Evolutionary conservation across 2,113 vertebrate species (phyloP).

Genomic region (Dicrurus megarhynchus): DNA sequence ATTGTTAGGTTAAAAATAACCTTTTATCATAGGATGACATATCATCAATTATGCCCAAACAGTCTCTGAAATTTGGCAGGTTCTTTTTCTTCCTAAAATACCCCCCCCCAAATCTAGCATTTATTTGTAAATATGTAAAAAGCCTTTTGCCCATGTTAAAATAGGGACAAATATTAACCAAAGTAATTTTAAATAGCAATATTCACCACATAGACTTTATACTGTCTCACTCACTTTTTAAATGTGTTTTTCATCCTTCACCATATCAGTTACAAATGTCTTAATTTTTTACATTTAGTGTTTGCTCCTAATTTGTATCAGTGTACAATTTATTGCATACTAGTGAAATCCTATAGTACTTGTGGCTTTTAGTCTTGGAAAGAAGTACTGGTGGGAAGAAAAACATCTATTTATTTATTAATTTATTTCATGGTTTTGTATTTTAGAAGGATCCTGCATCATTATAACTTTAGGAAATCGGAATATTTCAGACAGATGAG

Average conservation of each 20-base stretch:
- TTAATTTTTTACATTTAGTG: not conserved
- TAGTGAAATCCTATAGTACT: not conserved
- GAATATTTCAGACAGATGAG: not conserved
- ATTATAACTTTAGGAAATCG: not conserved
- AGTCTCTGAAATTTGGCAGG: not conserved
- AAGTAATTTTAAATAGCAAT: not conserved
- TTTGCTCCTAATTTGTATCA: not conserved
- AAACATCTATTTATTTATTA: not conserved
- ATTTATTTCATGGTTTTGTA: not conserved
- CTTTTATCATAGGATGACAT: not conserved
- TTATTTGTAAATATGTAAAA: not conserved
- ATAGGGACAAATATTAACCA: not conserved
- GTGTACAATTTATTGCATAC: not conserved
- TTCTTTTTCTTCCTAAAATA: not conserved
- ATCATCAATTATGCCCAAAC: not conserved
- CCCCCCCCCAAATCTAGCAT: not conserved
- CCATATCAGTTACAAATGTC: not conserved
- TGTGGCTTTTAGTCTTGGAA: not conserved
- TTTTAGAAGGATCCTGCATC: not conserved
- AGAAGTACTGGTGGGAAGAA: not conserved
- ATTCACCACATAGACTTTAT: not conserved
- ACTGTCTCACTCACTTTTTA: not conserved
- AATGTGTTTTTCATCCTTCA: not conserved
- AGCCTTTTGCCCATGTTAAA: not conserved
- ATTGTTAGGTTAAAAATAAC: not conserved